A percentile compares a stretch with the other conserved stretches of the same genome.
These are phyloP conservation scores for Rachycentron canadum DNA, from an alignment of 2,797 vertebrate species.

Conservation along the genomic window DNA sequence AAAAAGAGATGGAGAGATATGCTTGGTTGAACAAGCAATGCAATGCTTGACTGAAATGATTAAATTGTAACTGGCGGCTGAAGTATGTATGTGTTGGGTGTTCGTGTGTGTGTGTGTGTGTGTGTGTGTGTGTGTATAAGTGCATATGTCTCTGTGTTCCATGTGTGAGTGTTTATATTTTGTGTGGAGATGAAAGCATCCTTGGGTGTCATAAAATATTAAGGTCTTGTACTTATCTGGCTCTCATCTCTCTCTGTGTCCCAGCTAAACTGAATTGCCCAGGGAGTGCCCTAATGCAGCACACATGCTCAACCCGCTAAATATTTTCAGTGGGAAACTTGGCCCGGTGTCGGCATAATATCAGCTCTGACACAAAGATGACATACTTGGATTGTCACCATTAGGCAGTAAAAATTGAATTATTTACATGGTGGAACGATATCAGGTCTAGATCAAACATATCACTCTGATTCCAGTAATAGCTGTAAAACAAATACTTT, in stretches of 20 bases:
- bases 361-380: constrained; percentile 50
- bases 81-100: constrained; percentile 2
- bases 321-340: constrained; percentile 44
- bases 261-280: constrained; percentile 46
- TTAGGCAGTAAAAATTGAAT: constrained; percentile 54
- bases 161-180: constrained; percentile 62
- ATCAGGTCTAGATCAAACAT: constrained; percentile 58
- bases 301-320: constrained; percentile 49
- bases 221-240: constrained; percentile 65
- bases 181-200: constrained; percentile 71
- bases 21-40: constrained; percentile 74
- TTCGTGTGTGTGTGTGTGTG: constrained; percentile 22
- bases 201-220: constrained; percentile 73
- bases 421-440: constrained; percentile 35
- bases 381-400: constrained; percentile 62
- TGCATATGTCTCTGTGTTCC: constrained; percentile 29
- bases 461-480: constrained; percentile 35
- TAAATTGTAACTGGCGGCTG: constrained; percentile 72
- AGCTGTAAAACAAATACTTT: constrained; percentile 32
- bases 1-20: constrained; percentile 75
- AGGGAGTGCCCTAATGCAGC: constrained; percentile 44
- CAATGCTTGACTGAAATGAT: constrained; percentile 77
- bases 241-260: constrained; percentile 60
- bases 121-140: constrained; percentile 1
- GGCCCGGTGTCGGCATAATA: constrained; percentile 24